These are phyloP conservation scores for Perizoma affinitatum DNA, from an alignment of 2,888 invertebrate species.

Conservation along the genomic window DNA sequence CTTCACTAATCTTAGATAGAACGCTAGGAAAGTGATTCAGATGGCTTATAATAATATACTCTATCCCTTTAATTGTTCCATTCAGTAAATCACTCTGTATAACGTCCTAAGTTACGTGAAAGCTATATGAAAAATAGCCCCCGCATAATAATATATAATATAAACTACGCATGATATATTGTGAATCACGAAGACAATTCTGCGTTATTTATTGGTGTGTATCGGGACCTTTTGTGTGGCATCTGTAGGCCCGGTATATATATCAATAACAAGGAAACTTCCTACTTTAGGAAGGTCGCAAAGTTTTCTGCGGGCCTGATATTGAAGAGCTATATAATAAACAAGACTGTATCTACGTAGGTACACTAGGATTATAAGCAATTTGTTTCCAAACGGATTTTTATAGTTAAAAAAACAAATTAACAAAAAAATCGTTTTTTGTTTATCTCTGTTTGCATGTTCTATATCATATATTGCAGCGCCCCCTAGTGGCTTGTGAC, in stretches of 20 bases:
- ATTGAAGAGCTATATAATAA: slow-evolving; percentile 57
- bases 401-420: no score
- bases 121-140: slow-evolving; percentile 59
- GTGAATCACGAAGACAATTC: slow-evolving; percentile 62
- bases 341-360: no score
- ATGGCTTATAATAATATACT: no score
- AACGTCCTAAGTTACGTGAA: slow-evolving; percentile 54
- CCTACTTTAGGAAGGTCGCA: slow-evolving; percentile 67
- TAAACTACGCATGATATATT: slow-evolving; percentile 65
- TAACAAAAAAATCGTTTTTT: no score
- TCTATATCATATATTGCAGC: no score
- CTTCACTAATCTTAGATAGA: no score
- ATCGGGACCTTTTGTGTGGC: slow-evolving; percentile 57
- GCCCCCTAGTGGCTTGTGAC: no score
- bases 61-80: neutral
- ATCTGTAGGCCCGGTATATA: slow-evolving; percentile 57
- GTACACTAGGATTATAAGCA: no score
- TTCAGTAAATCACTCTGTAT: slow-evolving; percentile 1
- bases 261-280: slow-evolving; percentile 73
- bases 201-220: slow-evolving; percentile 67
- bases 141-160: slow-evolving; percentile 58
- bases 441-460: no score
- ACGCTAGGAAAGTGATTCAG: no score
- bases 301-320: slow-evolving; percentile 69
- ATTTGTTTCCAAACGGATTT: no score